Base-by-base conservation (phyloP, 2,888 invertebrate genomes). In the Phyllotreta striolata region DNA sequence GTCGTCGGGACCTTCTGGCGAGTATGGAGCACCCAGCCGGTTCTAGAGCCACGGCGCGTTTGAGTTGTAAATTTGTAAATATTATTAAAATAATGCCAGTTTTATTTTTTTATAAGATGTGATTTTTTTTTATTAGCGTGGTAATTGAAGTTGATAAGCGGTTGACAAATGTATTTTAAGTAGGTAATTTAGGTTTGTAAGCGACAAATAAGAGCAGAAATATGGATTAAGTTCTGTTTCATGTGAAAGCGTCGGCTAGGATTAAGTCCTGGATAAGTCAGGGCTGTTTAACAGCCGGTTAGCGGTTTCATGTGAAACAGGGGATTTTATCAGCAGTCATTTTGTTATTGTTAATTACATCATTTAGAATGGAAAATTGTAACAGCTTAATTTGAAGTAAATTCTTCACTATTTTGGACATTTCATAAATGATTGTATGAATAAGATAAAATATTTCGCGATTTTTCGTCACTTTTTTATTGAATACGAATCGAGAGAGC, bases 11-110 rank as follows among this genome's bases (percentile, higher is more conserved):
- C 79, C 83, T 37, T 86, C 86, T 24, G 85, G 85, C 69, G 85
- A 86, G 76, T 88, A 88, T 77, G 88, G 88, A 44, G 86, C 88
- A 40, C 88, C 88, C 60, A 60, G 62, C 54, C 66, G 64, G 59
- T 69, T 66, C 56, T 69, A 69, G 56, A 14, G 46, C 9, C n/a
- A 58, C 3, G 39, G 24, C 35, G 13, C 44, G 34, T 10, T 8
- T 35, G 56, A 59, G 64, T 66, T 63, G 66, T 67, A 58, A 51
- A 60, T 66, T 66, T 70, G 70, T 70, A 70, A 65, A 70, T 70
- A 70, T 63, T 56, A 65, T 62, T 57, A 61, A 24, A n/a, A 67
- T 60, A 61, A 66, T 63, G 67, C 66, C 68, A 70, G 68, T 68
- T 66, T 59, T 61, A 55, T 61, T 54, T 61, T 63, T 44, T 55